Base-by-base conservation (phyloP, 30 jellyfish, hydroid and myxozoan species). In the Aurelia aurita region DNA sequence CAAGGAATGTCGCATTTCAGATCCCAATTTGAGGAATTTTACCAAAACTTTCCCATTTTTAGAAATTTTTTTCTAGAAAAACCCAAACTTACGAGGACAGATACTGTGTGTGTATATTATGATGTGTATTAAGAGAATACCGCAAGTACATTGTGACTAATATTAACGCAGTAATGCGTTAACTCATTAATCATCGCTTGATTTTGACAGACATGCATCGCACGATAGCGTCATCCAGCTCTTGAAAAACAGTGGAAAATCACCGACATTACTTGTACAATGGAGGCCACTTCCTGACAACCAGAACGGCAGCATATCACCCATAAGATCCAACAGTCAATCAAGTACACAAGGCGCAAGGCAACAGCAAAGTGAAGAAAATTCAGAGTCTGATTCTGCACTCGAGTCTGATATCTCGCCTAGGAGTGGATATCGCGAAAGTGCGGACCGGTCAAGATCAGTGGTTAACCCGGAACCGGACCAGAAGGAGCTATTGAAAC, bases 211-310 rank as follows among this genome's bases (percentile, higher is more conserved):
- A 34, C 77, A 90, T 25, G 79, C 91, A 21, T 53, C 91, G 32
- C 95, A 90, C 65, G 88, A 70, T 19, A 65, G 72, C 20, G 95
- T 90, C 9, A 82, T 68, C 21, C 88, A 90, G 44, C 88, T 90
- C 12, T 60, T 90, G 75, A 82, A 90, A 25, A 68, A 79, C 91
- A 78, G 91, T 72, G 97, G 97, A 23, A 82, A 70, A n/a, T 73
- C 87, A 22, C 90, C 97, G 1, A 25, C 80, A 8, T 32, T 90
- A 21, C 14, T 74, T 23, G 89, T 90, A 23, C 91, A 82, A 44
- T 84, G 97, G 97, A 84, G 90, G 6, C 97, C 97, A 34, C 77
- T 72, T 55, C 91, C 91, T 23, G 77, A 27, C 3, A 28, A 47
- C 25, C 69, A 21, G 44, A 31, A 49, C 28, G 35, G 60, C 28